Base-by-base conservation (phyloP, 2,888 invertebrate genomes). In the Dascillus cervinus region DNA sequence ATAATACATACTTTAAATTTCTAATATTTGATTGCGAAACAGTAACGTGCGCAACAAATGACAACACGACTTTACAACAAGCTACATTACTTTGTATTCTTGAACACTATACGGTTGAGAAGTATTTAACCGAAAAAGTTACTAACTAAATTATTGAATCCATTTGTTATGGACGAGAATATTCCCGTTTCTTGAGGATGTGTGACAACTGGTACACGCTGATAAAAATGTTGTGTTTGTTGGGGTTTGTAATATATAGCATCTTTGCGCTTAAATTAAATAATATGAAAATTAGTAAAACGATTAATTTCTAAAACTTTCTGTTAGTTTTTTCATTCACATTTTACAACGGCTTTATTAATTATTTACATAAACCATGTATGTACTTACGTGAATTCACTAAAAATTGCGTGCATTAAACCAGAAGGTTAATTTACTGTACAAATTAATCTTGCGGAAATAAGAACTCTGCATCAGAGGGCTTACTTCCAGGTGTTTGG, bases 81-180 rank as follows among this genome's bases (percentile, higher is more conserved):
- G n/a, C n/a, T n/a, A n/a, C n/a, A n/a, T n/a, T n/a, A n/a, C n/a
- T n/a, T n/a, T n/a, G n/a, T n/a, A n/a, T n/a, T n/a, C n/a, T n/a
- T n/a, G n/a, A n/a, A n/a, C n/a, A n/a, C n/a, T n/a, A n/a, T n/a
- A n/a, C n/a, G n/a, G n/a, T n/a, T n/a, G n/a, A n/a, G n/a, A n/a
- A n/a, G n/a, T n/a, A n/a, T n/a, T 35, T 26, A 39, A 17, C 39
- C 39, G 15, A 39, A 39, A 13, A 39, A 29, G 11, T 25, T 14
- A 28, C 26, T 80, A 44, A 87, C 81, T 47, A 88, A 68, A 55
- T 73, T 85, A 55, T 80, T 85, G 52, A 88, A 77, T 10, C 87
- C 82, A 55, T 72, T 84, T 50, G 79, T 78, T 49, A 88, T 73
- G 21, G 84, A 81, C 11, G 85, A 77, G 54, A 88, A 74, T 47